Percentiles rank a stretch among this genome's conserved stretches.
These are phyloP conservation scores for Leptinotarsa tumamoca DNA, from an alignment of 2,888 invertebrate species.

Conservation along the genomic window DNA sequence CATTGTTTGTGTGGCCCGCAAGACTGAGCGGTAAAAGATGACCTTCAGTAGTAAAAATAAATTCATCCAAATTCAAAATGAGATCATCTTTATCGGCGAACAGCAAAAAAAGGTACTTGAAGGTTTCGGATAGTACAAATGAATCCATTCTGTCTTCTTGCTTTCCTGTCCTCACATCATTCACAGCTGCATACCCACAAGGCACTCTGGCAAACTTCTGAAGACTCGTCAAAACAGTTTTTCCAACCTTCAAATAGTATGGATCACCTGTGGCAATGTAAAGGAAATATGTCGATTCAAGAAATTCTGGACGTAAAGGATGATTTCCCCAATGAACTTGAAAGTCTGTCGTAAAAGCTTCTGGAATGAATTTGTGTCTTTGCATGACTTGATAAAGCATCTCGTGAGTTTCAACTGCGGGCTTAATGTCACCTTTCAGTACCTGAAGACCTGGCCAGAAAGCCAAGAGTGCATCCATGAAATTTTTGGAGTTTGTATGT, in stretches of 20 bases:
- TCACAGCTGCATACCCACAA: slow-evolving; percentile 94
- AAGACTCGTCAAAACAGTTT: slow-evolving; percentile 86
- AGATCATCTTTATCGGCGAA: slow-evolving; percentile 91
- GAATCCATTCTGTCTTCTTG: slow-evolving; percentile 99
- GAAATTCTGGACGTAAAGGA: slow-evolving; percentile 95
- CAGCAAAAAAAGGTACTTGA: slow-evolving; percentile 95
- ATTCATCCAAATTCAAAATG: slow-evolving; percentile 85
- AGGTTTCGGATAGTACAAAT: slow-evolving; percentile 96
- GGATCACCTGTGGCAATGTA: slow-evolving; percentile 96
- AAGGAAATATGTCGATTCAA: slow-evolving; percentile 97
- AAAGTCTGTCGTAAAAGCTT: slow-evolving; percentile 98
- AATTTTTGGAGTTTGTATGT: slow-evolving; percentile 92
- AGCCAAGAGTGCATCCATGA: slow-evolving; percentile 96
- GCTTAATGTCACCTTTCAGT: slow-evolving; percentile 87
- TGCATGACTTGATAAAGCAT: slow-evolving; percentile 99
- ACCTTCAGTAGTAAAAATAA: slow-evolving; percentile 93
- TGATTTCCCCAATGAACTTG: slow-evolving; percentile 98
- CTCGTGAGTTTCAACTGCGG: slow-evolving; percentile 99
- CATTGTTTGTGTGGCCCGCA: slow-evolving; percentile 71
- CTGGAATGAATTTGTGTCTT: slow-evolving; percentile 96
- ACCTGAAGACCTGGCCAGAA: slow-evolving; percentile 98
- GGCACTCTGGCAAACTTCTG: slow-evolving; percentile 92
- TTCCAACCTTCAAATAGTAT: slow-evolving; percentile 94
- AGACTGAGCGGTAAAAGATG: slow-evolving; percentile 92
- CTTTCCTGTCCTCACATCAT: slow-evolving; percentile 71